A percentile compares a stretch with the other conserved stretches of the same genome.
Evolutionary conservation across 2,113 vertebrate species (phyloP).

Genomic region (Physeter macrocephalus): DNA sequence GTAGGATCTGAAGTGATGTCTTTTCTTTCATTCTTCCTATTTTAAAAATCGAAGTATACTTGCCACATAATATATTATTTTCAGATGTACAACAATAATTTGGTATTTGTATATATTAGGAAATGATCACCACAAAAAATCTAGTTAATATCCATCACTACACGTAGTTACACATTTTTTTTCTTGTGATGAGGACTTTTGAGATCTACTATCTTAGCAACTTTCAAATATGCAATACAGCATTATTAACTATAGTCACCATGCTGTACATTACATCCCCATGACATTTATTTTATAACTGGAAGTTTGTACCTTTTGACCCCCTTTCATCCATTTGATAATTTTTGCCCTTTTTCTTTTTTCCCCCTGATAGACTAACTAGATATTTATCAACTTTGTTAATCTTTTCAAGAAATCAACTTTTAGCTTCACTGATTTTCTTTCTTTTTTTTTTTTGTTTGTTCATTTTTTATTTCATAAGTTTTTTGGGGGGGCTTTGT

Average conservation of each 20-base stretch:
- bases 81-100: neutral
- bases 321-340: neutral
- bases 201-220: neutral
- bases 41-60: neutral
- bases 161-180: neutral
- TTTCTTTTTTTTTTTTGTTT: neutral
- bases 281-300: neutral
- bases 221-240: neutral
- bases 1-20: neutral
- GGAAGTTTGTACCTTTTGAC: neutral
- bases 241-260: neutral
- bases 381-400: neutral
- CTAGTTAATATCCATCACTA: neutral
- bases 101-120: neutral
- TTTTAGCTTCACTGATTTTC: neutral
- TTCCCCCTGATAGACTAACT: neutral
- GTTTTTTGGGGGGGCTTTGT: neutral
- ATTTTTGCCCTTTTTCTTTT: neutral
- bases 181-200: neutral
- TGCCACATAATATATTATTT: neutral
- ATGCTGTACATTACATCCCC: neutral
- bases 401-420: neutral
- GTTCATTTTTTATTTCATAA: neutral
- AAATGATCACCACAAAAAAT: neutral
- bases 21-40: neutral